Conservation (phyloP, 2,797 vertebrate species). For the Coregonus ussuriensis region DNA sequence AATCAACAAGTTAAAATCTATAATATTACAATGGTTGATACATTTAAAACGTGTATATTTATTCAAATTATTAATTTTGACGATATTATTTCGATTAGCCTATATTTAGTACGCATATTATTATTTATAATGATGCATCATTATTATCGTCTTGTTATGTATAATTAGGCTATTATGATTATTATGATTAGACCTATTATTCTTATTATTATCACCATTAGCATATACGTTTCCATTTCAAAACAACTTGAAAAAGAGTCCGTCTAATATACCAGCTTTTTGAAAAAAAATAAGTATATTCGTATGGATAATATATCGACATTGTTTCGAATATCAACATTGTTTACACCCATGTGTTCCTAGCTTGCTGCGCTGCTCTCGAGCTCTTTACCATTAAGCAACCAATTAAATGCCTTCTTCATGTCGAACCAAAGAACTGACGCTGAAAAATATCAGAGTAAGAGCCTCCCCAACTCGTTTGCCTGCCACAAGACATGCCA, state of each 20-base stretch:
- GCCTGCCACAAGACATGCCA: neutral
- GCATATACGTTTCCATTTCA: neutral
- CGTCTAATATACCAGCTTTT: neutral
- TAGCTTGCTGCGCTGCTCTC: neutral
- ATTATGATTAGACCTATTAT: neutral
- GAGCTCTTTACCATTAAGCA: constrained; percentile 15
- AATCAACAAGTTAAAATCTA: neutral
- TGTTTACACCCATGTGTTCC: constrained; percentile 12
- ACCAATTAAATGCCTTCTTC: constrained; percentile 9
- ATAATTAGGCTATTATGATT: neutral
- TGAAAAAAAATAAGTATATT: neutral
- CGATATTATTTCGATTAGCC: too few relatives aligned
- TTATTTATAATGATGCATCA: neutral
- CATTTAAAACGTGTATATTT: neutral
- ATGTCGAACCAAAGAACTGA: constrained; percentile 23
- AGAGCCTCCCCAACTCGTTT: neutral
- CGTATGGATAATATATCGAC: neutral
- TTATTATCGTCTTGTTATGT: neutral
- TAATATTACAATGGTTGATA: neutral
- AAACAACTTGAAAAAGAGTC: neutral
- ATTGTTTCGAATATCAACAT: neutral
- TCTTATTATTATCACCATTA: constrained; percentile 3
- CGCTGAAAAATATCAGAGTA: constrained; percentile 12
- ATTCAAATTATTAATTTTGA: neutral
- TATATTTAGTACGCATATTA: neutral